Conservation (phyloP, 2,797 vertebrate genomes). For the Chloroceryle inda region DNA sequence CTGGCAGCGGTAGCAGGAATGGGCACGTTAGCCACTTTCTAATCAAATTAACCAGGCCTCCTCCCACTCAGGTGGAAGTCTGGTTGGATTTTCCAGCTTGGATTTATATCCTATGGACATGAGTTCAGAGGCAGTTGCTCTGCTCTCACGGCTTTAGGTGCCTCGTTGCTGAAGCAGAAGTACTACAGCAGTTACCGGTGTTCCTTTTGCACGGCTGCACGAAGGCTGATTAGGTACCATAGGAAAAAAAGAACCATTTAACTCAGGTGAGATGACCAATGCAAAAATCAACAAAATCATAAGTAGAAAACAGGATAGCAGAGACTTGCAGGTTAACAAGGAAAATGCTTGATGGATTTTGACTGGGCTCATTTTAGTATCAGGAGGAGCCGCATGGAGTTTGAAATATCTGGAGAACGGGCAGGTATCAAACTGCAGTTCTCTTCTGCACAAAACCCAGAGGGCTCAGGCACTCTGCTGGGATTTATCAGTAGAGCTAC, state of each 20-base stretch:
- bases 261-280: not conserved
- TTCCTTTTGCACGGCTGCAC: not conserved
- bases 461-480: rapidly evolving
- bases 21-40: constrained; percentile 3
- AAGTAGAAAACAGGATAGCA: not conserved
- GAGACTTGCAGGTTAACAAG: not conserved
- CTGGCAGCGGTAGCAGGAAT: not conserved
- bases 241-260: not conserved
- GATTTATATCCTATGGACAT: constrained; percentile 35
- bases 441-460: not conserved
- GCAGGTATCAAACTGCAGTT: not conserved
- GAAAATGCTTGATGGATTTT: not conserved
- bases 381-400: not conserved
- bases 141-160: not conserved
- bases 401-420: not conserved
- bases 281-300: not conserved
- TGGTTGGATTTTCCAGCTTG: constrained; percentile 29
- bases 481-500: not conserved
- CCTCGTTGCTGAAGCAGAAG: not conserved
- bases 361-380: not conserved
- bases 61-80: constrained; percentile 11
- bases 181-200: not conserved
- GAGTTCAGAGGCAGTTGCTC: constrained; percentile 1
- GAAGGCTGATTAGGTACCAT: not conserved
- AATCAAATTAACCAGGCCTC: constrained; percentile 3